These are phyloP conservation scores for Drosophila pachea DNA, from an alignment of 1,140 invertebrate species.

Conservation along the genomic window DNA sequence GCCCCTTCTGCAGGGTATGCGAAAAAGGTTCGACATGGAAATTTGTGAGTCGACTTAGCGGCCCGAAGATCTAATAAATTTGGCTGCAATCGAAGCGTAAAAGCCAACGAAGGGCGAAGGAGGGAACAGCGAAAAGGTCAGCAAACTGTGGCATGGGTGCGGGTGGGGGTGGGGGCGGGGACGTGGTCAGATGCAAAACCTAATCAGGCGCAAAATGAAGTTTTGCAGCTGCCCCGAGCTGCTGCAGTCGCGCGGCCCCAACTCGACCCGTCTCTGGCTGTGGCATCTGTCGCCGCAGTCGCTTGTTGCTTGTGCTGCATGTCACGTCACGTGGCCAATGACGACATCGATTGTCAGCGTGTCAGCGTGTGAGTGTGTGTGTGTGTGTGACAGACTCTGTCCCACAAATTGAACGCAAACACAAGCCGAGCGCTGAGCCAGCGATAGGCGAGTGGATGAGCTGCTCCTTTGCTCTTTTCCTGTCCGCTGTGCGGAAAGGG, in stretches of 20 bases:
- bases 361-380: constrained; percentile 25
- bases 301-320: not conserved
- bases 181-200: constrained; percentile 54
- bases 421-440: constrained; percentile 8
- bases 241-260: not conserved
- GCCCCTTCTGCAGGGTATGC: constrained; percentile 12
- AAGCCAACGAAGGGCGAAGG: constrained; percentile 36
- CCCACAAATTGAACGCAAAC: constrained; percentile 71
- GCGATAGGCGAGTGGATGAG: not conserved
- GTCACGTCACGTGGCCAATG: constrained; percentile 21
- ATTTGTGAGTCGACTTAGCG: constrained; percentile 42
- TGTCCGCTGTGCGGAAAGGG: constrained; percentile 16
- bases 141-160: constrained; percentile 12
- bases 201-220: constrained; percentile 61
- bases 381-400: constrained; percentile 30
- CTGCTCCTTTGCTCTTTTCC: constrained; percentile 35
- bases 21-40: constrained; percentile 36
- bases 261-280: no score
- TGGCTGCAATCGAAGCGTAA: constrained; percentile 60
- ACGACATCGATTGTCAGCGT: constrained; percentile 61
- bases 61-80: constrained; percentile 50
- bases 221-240: constrained; percentile 19
- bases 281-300: no score
- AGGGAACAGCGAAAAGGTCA: constrained; percentile 39
- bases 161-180: not conserved